phyloP scores from a whole-genome alignment of 2,797 vertebrate genomes.

The Tokudaia muenninki region DNA sequence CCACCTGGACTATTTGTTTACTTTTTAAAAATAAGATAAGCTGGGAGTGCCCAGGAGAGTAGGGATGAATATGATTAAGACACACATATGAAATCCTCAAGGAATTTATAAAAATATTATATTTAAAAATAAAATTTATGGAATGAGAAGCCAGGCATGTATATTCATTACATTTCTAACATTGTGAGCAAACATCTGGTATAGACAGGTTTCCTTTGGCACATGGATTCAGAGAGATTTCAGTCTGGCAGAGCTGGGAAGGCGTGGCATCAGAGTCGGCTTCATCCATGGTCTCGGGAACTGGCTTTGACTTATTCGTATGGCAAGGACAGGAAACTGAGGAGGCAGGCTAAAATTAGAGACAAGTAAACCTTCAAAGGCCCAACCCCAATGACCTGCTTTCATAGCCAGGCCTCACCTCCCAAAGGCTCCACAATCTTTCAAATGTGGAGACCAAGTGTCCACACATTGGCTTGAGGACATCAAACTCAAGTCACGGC shows the following conservation, averaged over 20 bases:
- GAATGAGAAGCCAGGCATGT: background rate
- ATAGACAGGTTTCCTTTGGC: background rate
- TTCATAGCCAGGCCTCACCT: background rate
- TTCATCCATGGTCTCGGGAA: background rate
- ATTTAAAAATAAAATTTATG: background rate
- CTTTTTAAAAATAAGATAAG: background rate
- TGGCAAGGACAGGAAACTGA: background rate
- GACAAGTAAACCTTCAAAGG: background rate
- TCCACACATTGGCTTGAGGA: background rate
- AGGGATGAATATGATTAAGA: background rate
- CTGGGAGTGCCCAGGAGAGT: background rate
- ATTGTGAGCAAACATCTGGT: background rate
- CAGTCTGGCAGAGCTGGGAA: background rate
- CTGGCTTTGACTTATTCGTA: background rate
- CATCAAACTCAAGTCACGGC: background rate
- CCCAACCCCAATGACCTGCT: background rate
- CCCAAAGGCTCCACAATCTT: background rate
- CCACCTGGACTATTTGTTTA: background rate
- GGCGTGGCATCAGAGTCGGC: background rate
- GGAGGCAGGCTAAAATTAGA: background rate
- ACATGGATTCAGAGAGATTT: background rate
- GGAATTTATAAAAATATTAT: background rate
- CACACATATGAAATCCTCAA: background rate
- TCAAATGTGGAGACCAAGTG: background rate
- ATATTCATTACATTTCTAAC: background rate